These are phyloP conservation scores for Zaprionus camerounensis DNA, from an alignment of 1,140 invertebrate genomes.

Conservation along the genomic window DNA sequence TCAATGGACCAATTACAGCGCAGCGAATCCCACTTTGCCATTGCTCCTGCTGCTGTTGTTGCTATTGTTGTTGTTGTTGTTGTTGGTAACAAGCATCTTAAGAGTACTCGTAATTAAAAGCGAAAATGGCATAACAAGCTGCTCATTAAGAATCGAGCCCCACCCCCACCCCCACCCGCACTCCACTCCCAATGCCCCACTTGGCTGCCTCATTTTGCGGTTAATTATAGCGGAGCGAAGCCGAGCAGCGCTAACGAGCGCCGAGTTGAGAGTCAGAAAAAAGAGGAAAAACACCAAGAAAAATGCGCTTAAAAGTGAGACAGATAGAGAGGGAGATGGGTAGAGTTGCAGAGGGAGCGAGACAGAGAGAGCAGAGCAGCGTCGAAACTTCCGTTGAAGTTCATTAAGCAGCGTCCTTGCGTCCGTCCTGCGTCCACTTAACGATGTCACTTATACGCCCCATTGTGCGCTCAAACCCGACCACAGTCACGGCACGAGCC, in stretches of 20 bases:
- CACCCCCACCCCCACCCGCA: background rate
- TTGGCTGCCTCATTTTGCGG: slow-evolving; percentile 57
- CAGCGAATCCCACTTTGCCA: slow-evolving; percentile 20
- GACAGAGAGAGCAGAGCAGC: background rate
- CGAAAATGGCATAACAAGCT: slow-evolving; percentile 82
- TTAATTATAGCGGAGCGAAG: slow-evolving; percentile 80
- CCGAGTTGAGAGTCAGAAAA: slow-evolving; percentile 27
- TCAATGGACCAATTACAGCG: slow-evolving; percentile 83
- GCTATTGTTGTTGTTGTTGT: slow-evolving; percentile 40
- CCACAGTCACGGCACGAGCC: slow-evolving; percentile 19
- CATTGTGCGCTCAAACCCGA: slow-evolving; percentile 71
- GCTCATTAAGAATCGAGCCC: slow-evolving; percentile 72
- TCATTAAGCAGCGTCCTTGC: slow-evolving; percentile 73
- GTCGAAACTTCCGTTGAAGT: slow-evolving; percentile 59
- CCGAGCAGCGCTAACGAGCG: slow-evolving; percentile 61
- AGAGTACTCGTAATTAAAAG: slow-evolving; percentile 76
- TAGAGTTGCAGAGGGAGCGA: background rate
- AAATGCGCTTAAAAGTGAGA: slow-evolving; percentile 47
- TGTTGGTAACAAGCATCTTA: slow-evolving; percentile 80
- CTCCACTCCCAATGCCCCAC: slow-evolving; percentile 8
- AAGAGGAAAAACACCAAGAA: slow-evolving; percentile 30
- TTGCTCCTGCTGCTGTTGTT: background rate
- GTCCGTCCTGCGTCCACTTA: slow-evolving; percentile 66
- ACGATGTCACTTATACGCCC: slow-evolving; percentile 81
- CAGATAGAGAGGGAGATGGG: slow-evolving; percentile 6